phyloP scores from a whole-genome alignment of 2,113 vertebrate species.

The Pyrgilauda ruficollis region DNA sequence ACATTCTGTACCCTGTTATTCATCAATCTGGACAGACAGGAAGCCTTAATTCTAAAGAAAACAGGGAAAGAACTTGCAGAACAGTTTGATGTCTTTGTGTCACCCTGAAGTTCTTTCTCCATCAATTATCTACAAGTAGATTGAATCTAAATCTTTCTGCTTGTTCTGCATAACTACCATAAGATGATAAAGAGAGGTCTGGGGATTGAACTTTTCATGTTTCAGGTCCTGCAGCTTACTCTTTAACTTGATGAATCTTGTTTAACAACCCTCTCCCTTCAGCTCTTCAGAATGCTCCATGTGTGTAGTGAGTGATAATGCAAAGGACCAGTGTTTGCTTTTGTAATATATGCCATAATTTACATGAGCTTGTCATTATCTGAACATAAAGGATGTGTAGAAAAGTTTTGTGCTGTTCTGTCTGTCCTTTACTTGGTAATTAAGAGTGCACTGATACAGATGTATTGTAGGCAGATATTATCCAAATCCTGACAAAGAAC shows the following conservation, averaged over 20 bases:
- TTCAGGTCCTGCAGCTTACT: neutral
- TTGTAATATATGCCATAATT: neutral
- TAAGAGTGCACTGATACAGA: conserved; percentile 57
- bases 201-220: neutral
- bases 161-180: neutral
- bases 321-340: neutral
- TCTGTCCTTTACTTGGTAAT: conserved; percentile 47
- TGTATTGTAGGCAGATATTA: conserved; percentile 47
- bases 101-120: neutral
- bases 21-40: neutral
- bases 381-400: neutral
- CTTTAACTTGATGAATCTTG: neutral
- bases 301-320: neutral
- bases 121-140: neutral
- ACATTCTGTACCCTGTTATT: neutral
- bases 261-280: neutral
- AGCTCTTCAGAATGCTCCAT: neutral
- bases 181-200: neutral
- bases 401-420: conserved; percentile 10
- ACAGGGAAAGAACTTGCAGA: neutral
- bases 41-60: neutral
- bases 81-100: neutral
- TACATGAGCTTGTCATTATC: conserved; percentile 8
- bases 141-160: neutral
- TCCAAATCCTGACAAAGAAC: conserved; percentile 60